phyloP scores from a whole-genome alignment of 2,797 vertebrate genomes.

The Mormyrus hasselquistii region DNA sequence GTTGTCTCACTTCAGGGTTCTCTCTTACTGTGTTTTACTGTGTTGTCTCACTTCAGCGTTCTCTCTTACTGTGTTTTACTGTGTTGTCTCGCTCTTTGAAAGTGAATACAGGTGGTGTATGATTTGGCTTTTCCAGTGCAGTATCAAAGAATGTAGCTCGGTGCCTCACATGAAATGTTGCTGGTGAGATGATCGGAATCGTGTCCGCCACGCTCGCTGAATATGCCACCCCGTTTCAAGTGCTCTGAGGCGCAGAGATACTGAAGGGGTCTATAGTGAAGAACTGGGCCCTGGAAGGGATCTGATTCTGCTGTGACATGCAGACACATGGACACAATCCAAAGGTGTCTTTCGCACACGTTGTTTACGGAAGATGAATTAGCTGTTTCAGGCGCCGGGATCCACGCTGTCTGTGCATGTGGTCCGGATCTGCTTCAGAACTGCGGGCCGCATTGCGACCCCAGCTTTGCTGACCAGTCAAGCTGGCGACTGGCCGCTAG shows the following conservation, averaged over 20 bases:
- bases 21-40: conserved; percentile 39
- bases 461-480: neutral
- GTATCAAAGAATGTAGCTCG: conserved; percentile 48
- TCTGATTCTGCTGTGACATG: neutral
- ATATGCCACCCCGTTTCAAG: neutral
- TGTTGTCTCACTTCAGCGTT: conserved; percentile 33
- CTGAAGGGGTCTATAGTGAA: neutral
- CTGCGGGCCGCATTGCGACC: neutral
- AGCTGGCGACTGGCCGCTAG: neutral
- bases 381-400: neutral
- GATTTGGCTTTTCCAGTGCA: conserved; percentile 57
- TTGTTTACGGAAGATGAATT: neutral
- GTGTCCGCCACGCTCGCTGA: neutral
- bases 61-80: conserved; percentile 38
- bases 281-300: neutral
- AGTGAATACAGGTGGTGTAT: conserved; percentile 62
- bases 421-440: neutral
- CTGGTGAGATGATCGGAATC: neutral
- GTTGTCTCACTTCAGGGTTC: too few relatives aligned
- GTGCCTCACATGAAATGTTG: neutral
- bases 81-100: conserved; percentile 46
- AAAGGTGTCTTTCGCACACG: neutral
- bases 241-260: neutral
- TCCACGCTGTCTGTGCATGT: neutral
- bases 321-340: neutral